These are phyloP conservation scores for Forbesichthys agassizii DNA, from an alignment of 2,113 vertebrate genomes.

Conservation along the genomic window DNA sequence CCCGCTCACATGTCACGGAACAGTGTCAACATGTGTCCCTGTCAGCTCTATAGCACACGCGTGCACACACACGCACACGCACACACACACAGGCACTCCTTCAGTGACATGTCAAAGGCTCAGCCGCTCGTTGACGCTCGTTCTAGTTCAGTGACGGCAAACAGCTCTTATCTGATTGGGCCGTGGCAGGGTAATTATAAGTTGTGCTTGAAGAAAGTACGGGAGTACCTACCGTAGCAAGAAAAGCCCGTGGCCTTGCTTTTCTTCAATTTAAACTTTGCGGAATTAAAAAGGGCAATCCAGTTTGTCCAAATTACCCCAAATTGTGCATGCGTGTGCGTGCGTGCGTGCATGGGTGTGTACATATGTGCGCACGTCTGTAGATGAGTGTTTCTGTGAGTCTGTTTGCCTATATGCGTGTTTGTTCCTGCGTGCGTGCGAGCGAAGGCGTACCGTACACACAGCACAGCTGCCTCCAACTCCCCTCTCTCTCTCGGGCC, in stretches of 20 bases:
- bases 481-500: conserved; percentile 66
- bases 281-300: no score
- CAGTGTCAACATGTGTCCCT: conserved; percentile 64
- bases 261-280: conserved; percentile 41
- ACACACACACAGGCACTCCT: conserved; percentile 22
- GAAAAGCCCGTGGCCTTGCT: conserved; percentile 24
- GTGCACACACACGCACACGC: conserved; percentile 6
- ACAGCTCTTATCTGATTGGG: conserved; percentile 61
- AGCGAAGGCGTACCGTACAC: conserved; percentile 53
- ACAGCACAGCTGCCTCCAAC: conserved; percentile 65
- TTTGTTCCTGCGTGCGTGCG: conserved; percentile 23
- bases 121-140: conserved; percentile 46
- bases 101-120: conserved; percentile 54
- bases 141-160: conserved; percentile 40
- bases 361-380: conserved; percentile 22
- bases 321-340: neutral
- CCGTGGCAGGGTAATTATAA: conserved; percentile 59
- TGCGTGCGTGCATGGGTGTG: neutral
- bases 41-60: conserved; percentile 61
- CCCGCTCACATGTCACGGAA: conserved; percentile 49
- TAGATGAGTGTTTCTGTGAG: conserved; percentile 40
- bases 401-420: conserved; percentile 40
- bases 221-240: conserved; percentile 26
- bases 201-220: conserved; percentile 36
- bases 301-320: no score